These are phyloP conservation scores for Sylvicapra grimmia DNA, from an alignment of 2,113 vertebrate genomes.

Conservation along the genomic window DNA sequence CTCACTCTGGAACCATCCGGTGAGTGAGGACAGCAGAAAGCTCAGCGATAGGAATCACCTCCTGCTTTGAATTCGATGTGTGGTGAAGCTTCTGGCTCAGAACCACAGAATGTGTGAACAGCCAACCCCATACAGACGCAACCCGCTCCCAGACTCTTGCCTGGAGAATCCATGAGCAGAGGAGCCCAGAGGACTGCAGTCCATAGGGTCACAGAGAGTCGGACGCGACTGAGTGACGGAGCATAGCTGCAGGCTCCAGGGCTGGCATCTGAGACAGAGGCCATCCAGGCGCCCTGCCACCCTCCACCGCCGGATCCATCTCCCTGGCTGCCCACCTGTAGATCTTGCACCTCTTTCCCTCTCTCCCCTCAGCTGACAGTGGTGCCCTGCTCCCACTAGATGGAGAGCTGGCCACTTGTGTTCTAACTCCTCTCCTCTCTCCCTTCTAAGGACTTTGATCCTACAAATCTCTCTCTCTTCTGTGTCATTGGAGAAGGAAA, in stretches of 20 bases:
- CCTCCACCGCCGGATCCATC: accelerated
- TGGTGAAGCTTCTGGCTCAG: background rate
- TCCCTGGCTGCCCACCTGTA: accelerated
- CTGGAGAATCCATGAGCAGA: background rate
- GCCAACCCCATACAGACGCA: accelerated
- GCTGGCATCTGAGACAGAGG: too few relatives aligned
- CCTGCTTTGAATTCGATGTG: background rate
- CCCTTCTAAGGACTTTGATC: background rate
- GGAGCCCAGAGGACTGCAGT: background rate
- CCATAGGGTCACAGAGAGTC: background rate
- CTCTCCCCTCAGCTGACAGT: accelerated
- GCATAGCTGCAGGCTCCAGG: background rate
- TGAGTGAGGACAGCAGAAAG: background rate
- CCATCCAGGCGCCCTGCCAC: accelerated
- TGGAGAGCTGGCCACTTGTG: background rate
- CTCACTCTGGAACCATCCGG: accelerated
- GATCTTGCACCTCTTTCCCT: accelerated
- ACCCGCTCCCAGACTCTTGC: background rate
- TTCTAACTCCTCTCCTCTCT: background rate
- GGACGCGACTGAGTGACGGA: background rate
- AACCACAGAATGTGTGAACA: background rate
- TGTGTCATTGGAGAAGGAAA: background rate
- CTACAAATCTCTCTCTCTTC: background rate
- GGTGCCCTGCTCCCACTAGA: accelerated
- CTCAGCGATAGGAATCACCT: background rate